Percentiles rank a stretch among this genome's conserved stretches.
phyloP scores from a whole-genome alignment of 1,140 invertebrate genomes.

The Drosophila sechellia region DNA sequence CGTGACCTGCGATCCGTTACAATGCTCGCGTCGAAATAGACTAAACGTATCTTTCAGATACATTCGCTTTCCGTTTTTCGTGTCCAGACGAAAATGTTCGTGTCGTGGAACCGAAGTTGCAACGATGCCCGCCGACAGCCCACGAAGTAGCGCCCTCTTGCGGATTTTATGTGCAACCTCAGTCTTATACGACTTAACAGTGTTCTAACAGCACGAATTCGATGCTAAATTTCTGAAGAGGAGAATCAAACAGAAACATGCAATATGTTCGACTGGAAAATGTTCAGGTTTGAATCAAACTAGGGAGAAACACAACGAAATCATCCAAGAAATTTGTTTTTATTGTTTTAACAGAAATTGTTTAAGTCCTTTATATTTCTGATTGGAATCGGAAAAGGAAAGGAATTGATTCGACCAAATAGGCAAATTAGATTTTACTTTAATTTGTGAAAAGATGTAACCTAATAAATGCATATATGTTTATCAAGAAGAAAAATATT shows the following conservation, averaged over 20 bases:
- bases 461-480: too few species aligned
- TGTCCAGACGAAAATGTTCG: neutral
- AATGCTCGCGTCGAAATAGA: slow-evolving; percentile 35
- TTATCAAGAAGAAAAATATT: too few species aligned
- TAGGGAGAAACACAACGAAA: too few species aligned
- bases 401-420: too few species aligned
- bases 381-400: too few species aligned
- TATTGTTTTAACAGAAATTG: too few species aligned
- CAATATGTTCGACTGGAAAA: neutral
- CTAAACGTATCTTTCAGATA: slow-evolving; percentile 15
- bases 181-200: slow-evolving; percentile 28
- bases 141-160: slow-evolving; percentile 14
- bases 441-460: too few species aligned
- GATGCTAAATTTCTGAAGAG: slow-evolving; percentile 18
- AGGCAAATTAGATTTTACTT: too few species aligned
- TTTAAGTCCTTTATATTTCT: too few species aligned
- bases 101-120: neutral
- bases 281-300: too few species aligned
- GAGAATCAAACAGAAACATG: slow-evolving; percentile 13
- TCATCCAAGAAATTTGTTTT: too few species aligned
- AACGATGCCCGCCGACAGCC: slow-evolving; percentile 4
- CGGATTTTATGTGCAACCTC: neutral
- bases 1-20: slow-evolving; percentile 50
- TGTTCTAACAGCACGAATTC: neutral
- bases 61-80: slow-evolving; percentile 6